Evolutionary conservation across 2,888 invertebrate species (phyloP).

Genomic region (Calameuta idolon): DNA sequence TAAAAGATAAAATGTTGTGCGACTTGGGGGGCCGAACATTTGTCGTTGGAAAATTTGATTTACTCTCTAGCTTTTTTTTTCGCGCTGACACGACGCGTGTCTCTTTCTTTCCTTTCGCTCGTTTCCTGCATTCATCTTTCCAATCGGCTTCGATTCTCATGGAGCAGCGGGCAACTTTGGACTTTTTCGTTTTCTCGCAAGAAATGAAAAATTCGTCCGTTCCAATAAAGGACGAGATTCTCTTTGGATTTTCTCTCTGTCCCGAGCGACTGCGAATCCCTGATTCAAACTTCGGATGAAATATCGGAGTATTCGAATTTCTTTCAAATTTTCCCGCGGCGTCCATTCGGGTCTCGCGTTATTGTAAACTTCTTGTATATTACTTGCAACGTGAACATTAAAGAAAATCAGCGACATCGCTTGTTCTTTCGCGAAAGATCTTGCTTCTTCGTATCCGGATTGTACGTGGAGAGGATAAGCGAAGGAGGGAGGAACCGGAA

Average conservation of each 20-base stretch:
- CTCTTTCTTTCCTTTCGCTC: too few relatives aligned
- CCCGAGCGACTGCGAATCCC: too few relatives aligned
- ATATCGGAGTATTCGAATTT: neutral
- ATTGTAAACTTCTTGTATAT: slow-evolving; percentile 62
- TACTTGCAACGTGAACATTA: slow-evolving; percentile 51
- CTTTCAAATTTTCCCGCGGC: slow-evolving; percentile 28
- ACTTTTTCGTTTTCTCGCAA: too few relatives aligned
- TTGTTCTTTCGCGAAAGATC: slow-evolving; percentile 49
- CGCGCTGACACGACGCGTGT: too few relatives aligned
- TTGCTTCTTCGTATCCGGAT: slow-evolving; percentile 51
- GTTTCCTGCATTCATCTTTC: too few relatives aligned
- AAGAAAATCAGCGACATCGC: slow-evolving; percentile 24
- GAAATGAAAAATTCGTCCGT: too few relatives aligned
- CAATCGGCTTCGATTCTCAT: too few relatives aligned
- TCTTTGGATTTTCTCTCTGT: too few relatives aligned
- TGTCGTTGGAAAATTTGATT: too few relatives aligned
- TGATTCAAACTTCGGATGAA: neutral
- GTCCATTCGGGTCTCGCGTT: slow-evolving; percentile 36
- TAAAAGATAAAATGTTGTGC: slow-evolving; percentile 16
- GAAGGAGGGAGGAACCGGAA: neutral
- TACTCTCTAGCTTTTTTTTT: too few relatives aligned
- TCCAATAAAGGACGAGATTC: too few relatives aligned
- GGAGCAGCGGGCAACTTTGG: too few relatives aligned
- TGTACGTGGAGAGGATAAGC: slow-evolving; percentile 20
- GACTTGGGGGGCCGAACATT: slow-evolving; percentile 11